These are phyloP conservation scores for Papilio elwesi DNA, from an alignment of 2,888 invertebrate genomes.

Conservation along the genomic window DNA sequence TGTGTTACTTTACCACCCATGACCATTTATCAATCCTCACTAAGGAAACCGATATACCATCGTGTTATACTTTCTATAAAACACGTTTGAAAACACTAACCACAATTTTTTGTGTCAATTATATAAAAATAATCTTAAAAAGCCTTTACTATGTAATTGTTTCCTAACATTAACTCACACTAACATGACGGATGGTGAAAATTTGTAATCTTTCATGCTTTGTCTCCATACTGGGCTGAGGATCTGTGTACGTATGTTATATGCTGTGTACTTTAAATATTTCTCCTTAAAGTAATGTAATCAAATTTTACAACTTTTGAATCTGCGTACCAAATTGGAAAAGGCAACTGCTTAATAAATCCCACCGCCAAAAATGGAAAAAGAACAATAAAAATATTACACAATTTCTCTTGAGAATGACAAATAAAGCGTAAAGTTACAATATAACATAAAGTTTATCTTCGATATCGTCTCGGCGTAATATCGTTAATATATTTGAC, in stretches of 20 bases:
- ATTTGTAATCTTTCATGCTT: no score
- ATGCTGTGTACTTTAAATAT: not conserved
- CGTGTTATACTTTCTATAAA: no score
- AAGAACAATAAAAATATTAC: conserved; percentile 18
- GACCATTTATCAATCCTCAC: not conserved
- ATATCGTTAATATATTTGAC: not conserved
- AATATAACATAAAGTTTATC: conserved; percentile 20
- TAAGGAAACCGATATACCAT: not conserved
- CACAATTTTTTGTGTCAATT: not conserved
- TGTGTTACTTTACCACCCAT: no score
- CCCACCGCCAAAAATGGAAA: not conserved
- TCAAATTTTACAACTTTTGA: not conserved
- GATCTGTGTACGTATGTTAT: no score
- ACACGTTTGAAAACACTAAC: no score
- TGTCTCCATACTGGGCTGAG: no score
- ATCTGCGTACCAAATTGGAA: not conserved
- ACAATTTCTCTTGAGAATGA: conserved; percentile 27
- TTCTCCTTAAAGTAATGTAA: not conserved
- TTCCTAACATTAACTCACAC: no score
- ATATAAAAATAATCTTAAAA: no score
- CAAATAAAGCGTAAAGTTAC: conserved; percentile 27
- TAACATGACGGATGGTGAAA: no score
- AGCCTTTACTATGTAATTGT: no score
- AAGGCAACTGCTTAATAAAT: not conserved
- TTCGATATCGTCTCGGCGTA: conserved; percentile 10